These are phyloP conservation scores for Eupithecia vulgata DNA, from an alignment of 2,888 invertebrate species.

Conservation along the genomic window DNA sequence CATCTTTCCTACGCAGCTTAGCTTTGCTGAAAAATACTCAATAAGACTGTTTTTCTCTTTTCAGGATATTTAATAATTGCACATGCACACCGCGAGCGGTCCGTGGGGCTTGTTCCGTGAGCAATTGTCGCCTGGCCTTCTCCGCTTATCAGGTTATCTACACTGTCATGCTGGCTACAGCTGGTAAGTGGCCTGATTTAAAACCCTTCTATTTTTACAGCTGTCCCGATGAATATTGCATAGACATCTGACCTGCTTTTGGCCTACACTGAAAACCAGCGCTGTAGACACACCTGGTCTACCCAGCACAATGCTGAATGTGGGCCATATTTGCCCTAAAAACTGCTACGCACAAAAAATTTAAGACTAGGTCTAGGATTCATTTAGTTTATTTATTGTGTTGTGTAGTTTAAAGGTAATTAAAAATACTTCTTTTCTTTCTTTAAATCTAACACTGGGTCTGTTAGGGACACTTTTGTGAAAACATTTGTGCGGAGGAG, in stretches of 20 bases:
- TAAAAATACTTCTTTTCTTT: too few relatives aligned
- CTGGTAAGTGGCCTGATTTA: slow-evolving; percentile 55
- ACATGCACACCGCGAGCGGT: slow-evolving; percentile 58
- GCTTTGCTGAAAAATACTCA: background rate
- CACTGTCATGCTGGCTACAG: slow-evolving; percentile 65
- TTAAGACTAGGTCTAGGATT: too few relatives aligned
- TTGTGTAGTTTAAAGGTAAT: too few relatives aligned
- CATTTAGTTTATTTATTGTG: too few relatives aligned
- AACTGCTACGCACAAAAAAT: too few relatives aligned
- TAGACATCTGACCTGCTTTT: too few relatives aligned
- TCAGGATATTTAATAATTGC: slow-evolving; percentile 67
- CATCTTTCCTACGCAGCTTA: background rate
- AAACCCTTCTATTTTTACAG: background rate
- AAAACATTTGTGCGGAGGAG: background rate
- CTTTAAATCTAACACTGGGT: background rate
- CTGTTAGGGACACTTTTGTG: background rate
- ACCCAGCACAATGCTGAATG: too few relatives aligned
- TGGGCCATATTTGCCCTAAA: too few relatives aligned
- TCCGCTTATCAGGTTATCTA: slow-evolving; percentile 66
- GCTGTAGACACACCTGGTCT: too few relatives aligned
- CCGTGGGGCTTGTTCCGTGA: slow-evolving; percentile 69
- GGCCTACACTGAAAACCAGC: too few relatives aligned
- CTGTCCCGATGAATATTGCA: background rate
- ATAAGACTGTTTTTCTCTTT: slow-evolving; percentile 9
- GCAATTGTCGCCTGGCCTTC: slow-evolving; percentile 57